A percentile compares a stretch with the other conserved stretches of the same genome.
phyloP scores from a whole-genome alignment of 2,888 invertebrate genomes.

The Morinoia aosen region DNA sequence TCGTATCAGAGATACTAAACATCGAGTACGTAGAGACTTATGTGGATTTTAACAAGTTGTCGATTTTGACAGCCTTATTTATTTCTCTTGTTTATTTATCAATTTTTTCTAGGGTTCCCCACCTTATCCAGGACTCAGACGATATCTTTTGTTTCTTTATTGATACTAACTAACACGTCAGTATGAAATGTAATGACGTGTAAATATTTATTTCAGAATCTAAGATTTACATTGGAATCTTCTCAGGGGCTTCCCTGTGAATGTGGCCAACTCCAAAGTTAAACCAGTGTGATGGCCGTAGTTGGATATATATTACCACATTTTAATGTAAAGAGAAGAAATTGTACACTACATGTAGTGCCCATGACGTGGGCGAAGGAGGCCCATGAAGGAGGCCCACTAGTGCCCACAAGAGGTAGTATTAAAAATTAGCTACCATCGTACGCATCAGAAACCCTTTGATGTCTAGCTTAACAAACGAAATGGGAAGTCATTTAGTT shows the following conservation, averaged over 20 bases:
- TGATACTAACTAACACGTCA: too few species aligned
- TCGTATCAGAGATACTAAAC: too few species aligned
- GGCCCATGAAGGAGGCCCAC: too few species aligned
- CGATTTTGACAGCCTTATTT: too few species aligned
- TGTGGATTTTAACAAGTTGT: too few species aligned
- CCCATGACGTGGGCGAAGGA: neutral
- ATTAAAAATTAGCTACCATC: neutral
- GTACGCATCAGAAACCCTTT: neutral
- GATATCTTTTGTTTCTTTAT: too few species aligned
- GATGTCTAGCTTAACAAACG: neutral
- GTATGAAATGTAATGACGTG: neutral
- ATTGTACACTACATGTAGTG: neutral
- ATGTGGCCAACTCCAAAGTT: neutral
- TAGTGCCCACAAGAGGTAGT: neutral
- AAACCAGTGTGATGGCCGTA: neutral
- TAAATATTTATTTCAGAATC: neutral
- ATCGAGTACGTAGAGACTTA: too few species aligned
- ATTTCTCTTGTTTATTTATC: too few species aligned
- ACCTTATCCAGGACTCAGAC: too few species aligned
- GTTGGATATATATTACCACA: neutral
- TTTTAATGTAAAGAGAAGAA: neutral
- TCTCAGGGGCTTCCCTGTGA: too few species aligned
- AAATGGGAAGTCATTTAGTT: neutral
- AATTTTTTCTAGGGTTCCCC: too few species aligned
- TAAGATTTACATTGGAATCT: neutral